Evolutionary conservation across 2,797 vertebrate genomes (phyloP).

Genomic region (Pantherophis vulpinus): DNA sequence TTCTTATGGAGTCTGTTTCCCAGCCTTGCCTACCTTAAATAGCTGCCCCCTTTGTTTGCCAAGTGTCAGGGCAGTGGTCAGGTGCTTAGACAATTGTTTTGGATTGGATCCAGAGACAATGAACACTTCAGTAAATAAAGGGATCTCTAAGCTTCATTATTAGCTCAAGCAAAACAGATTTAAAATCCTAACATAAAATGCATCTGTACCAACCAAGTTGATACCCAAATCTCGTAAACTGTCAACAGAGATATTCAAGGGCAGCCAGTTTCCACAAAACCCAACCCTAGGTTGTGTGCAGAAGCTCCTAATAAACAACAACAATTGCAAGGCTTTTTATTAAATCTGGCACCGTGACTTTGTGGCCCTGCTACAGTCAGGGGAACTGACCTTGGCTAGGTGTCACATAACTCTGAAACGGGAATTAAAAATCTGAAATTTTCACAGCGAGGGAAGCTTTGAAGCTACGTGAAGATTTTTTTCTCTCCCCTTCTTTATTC

Average conservation of each 20-base stretch:
- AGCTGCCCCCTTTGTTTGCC: not conserved
- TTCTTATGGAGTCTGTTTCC: not conserved
- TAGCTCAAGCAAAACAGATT: not conserved
- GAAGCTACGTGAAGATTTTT: too few species aligned
- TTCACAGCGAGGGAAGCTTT: too few species aligned
- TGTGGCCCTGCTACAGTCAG: not conserved
- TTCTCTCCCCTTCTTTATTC: too few species aligned
- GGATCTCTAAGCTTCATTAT: not conserved
- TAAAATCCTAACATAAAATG: not conserved
- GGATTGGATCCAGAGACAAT: not conserved
- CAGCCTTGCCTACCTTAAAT: not conserved
- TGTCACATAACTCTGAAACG: not conserved
- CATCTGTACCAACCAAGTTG: not conserved
- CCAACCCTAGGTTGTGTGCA: not conserved
- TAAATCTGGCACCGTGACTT: not conserved
- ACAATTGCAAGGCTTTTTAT: not conserved
- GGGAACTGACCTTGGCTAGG: not conserved
- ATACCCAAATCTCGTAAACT: not conserved
- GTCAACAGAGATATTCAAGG: not conserved
- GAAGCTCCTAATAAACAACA: not conserved
- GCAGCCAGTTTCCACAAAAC: not conserved
- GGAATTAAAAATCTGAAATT: not conserved
- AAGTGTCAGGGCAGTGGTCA: not conserved
- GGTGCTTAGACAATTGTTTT: not conserved
- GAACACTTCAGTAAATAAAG: not conserved